Evolutionary conservation across 1,140 invertebrate species (phyloP), one percentile per base, ranked within the genome.

Genomic region (Drosophila ficusphila): DNA sequence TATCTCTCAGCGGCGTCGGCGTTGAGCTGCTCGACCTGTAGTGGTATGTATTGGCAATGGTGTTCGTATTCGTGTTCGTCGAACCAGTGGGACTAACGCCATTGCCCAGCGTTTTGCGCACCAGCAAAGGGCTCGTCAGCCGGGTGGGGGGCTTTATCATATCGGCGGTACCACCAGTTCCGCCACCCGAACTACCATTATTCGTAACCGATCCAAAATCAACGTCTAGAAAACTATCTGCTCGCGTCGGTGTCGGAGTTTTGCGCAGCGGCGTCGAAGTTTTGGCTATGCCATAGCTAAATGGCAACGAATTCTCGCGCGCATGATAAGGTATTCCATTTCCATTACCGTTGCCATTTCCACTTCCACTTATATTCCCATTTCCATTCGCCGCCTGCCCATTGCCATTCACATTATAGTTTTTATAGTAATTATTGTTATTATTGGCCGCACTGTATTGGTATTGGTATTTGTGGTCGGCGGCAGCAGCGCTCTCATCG

Each of bases 311-410:
- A 77, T 96, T 95, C 76, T 95, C 94, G 46, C 96, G 92, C 29
- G 96, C 95, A 93, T 96, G 96, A 92, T 96, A 97, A 5, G 96
- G 96, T 67, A 96, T 95, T 25, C 79, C 68, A 51, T 82, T 72
- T 36, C 54, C 76, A 70, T 67, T 81, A 6, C 48, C 76, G 57
- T 69, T 83, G 1, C 58, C 53, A 42, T 58, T 70, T 8, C 71
- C 76, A 62, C 60, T 75, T n/a, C 70, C 62, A 57, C 54, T 57
- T 34, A 57, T 33, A 57, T 71, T 75, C 29, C 72, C 76, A 67
- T 51, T 67, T 33, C 44, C 60, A 67, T 67, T 67, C 36, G 44
- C 62, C 36, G 44, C 62, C 44, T 67, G 61, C 60, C 76, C 70
- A 62, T 81, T 81, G 46, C 72, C 82, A 73, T 76, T 75, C 67